Evolutionary conservation across 2,797 vertebrate species (phyloP).

Genomic region (Leucoraja ocellata): DNA sequence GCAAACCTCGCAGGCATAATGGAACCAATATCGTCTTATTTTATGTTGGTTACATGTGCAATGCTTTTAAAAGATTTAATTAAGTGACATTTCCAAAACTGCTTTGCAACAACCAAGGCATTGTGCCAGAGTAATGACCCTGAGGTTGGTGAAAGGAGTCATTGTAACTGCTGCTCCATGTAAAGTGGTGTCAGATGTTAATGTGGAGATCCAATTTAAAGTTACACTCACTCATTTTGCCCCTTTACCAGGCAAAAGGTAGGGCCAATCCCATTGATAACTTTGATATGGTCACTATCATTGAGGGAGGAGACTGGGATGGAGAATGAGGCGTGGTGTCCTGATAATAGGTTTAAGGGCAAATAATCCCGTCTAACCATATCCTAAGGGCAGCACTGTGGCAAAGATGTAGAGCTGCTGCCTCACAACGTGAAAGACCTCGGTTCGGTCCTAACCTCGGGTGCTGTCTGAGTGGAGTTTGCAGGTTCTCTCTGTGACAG

Average conservation of each 20-base stretch:
- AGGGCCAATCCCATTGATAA: neutral
- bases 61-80: neutral
- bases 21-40: neutral
- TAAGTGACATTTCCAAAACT: constrained; percentile 21
- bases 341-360: too few species aligned
- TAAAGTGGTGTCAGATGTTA: constrained; percentile 31
- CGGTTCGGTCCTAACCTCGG: too few species aligned
- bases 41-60: neutral
- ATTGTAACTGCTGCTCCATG: constrained; percentile 7
- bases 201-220: constrained; percentile 16
- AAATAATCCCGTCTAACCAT: too few species aligned
- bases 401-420: too few species aligned
- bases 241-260: neutral
- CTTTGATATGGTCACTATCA: neutral
- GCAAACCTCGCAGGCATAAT: neutral
- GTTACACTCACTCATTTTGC: neutral
- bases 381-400: too few species aligned
- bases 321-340: neutral
- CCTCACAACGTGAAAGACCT: too few species aligned
- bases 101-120: neutral
- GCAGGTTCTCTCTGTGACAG: too few species aligned
- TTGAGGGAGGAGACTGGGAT: neutral
- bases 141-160: neutral
- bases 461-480: too few species aligned
- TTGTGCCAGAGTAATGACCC: constrained; percentile 7